A percentile compares a stretch with the other conserved stretches of the same genome.
phyloP scores from a whole-genome alignment of 2,113 vertebrate genomes.

The Dromaius novaehollandiae region DNA sequence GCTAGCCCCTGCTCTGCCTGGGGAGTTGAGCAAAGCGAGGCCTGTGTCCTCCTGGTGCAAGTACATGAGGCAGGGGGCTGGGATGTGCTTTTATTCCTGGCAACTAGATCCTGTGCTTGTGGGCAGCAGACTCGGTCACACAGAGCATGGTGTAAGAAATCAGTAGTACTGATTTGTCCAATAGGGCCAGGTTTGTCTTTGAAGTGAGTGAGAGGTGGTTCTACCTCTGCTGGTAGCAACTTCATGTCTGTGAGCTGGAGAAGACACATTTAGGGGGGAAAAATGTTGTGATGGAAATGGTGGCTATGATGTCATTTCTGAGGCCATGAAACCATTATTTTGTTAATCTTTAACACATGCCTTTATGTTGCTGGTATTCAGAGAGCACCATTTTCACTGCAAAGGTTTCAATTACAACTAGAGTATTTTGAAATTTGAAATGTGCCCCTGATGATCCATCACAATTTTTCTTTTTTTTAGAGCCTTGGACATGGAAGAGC shows the following conservation, averaged over 20 bases:
- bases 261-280: accelerated
- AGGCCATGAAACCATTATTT: neutral
- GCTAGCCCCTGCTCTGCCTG: neutral
- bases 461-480: slow-evolving; percentile 54
- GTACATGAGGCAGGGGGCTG: neutral
- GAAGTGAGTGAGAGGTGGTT: neutral
- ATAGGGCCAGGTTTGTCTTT: neutral
- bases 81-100: neutral
- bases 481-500: slow-evolving; percentile 67
- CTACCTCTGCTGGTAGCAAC: neutral
- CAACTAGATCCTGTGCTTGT: neutral
- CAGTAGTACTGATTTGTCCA: neutral
- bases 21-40: neutral
- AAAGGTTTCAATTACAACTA: slow-evolving; percentile 36
- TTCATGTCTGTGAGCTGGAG: neutral
- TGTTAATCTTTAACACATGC: slow-evolving; percentile 10
- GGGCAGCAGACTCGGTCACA: neutral
- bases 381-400: neutral
- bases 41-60: no score
- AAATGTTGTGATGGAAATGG: neutral
- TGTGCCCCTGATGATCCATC: slow-evolving; percentile 63
- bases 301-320: neutral
- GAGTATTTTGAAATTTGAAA: slow-evolving; percentile 53
- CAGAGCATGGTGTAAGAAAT: neutral
- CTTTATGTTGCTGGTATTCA: neutral